Evolutionary conservation across 2,888 invertebrate species (phyloP).

Genomic region (Stenichneumon culpator): DNA sequence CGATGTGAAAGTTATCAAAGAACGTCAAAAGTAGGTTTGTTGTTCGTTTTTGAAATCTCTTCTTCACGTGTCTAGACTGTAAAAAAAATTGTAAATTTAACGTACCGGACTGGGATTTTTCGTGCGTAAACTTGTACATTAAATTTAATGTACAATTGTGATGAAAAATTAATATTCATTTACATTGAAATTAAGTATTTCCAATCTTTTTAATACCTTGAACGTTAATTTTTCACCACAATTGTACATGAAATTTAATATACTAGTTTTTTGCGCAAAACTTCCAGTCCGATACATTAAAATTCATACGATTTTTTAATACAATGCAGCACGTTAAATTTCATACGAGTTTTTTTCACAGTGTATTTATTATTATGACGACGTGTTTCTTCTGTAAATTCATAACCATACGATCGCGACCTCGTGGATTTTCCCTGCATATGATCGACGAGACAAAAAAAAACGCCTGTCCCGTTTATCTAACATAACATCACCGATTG

Average conservation of each 20-base stretch:
- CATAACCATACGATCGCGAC: slow-evolving; percentile 40
- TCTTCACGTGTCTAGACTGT: slow-evolving; percentile 2
- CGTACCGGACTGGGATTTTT: too few species aligned
- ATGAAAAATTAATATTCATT: too few species aligned
- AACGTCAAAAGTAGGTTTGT: neutral
- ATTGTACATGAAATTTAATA: too few species aligned
- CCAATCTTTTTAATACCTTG: too few species aligned
- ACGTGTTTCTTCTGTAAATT: slow-evolving; percentile 9
- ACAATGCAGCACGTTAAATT: too few species aligned
- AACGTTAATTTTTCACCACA: too few species aligned
- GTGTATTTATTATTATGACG: neutral
- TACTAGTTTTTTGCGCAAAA: too few species aligned
- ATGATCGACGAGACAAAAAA: slow-evolving; percentile 23
- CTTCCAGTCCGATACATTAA: too few species aligned
- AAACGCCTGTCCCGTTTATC: slow-evolving; percentile 22
- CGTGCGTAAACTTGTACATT: too few species aligned
- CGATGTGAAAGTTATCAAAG: neutral
- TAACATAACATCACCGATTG: slow-evolving; percentile 48
- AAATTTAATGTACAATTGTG: too few species aligned
- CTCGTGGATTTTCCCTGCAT: slow-evolving; percentile 43
- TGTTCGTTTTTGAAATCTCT: neutral
- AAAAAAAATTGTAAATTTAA: neutral
- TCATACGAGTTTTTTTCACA: neutral
- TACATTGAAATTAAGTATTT: too few species aligned
- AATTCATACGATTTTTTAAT: too few species aligned